Conservation (phyloP, 92 coral and sea anemone species). For the Zoanthus sociatus region DNA sequence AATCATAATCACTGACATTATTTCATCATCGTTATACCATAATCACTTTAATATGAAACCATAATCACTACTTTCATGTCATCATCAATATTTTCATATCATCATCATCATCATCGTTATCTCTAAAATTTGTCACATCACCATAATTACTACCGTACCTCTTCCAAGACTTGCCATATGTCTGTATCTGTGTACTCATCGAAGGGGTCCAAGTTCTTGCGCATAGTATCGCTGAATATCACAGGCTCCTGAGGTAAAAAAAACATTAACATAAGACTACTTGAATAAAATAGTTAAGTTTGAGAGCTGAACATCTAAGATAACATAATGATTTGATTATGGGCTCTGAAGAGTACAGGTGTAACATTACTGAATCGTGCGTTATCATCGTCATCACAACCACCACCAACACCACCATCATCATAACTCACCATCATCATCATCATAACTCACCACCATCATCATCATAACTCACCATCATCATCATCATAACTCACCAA, state of each 20-base stretch:
- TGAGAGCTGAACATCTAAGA: background rate
- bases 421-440: too few relatives aligned
- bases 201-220: conserved; percentile 89
- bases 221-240: conserved; percentile 84
- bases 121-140: background rate
- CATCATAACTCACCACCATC: too few relatives aligned
- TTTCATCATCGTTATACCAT: background rate
- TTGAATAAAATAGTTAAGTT: too few relatives aligned
- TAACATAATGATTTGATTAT: too few relatives aligned
- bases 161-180: conserved; percentile 82
- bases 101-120: background rate
- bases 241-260: conserved; percentile 76
- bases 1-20: background rate
- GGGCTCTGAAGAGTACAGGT: too few relatives aligned
- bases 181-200: conserved; percentile 68
- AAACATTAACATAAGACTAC: background rate
- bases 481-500: too few relatives aligned
- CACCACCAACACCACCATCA: too few relatives aligned
- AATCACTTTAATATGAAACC: background rate
- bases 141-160: conserved; percentile 52
- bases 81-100: background rate
- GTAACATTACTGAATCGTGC: too few relatives aligned
- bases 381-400: too few relatives aligned
- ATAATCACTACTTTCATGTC: background rate
- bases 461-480: too few relatives aligned